A percentile compares a stretch with the other conserved stretches of the same genome.
phyloP scores from a whole-genome alignment of 1,140 invertebrate genomes.

The Scaptomyza graminum region DNA sequence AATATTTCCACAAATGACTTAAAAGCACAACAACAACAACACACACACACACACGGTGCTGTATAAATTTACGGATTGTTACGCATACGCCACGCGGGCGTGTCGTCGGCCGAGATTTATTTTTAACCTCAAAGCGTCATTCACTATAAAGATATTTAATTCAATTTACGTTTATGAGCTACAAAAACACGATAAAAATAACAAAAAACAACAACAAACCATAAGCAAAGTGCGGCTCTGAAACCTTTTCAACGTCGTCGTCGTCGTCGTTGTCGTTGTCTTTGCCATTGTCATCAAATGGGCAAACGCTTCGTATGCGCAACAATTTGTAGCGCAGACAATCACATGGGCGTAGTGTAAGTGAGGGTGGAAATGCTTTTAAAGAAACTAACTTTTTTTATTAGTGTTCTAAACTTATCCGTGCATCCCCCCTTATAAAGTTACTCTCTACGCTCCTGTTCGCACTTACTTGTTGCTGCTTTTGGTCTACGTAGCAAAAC shows the following conservation, averaged over 20 bases:
- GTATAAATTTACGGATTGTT: slow-evolving; percentile 49
- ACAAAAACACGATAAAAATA: slow-evolving; percentile 49
- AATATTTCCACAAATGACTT: slow-evolving; percentile 80
- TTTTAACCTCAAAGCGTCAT: slow-evolving; percentile 77
- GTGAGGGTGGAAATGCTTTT: no score
- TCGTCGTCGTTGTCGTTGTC: slow-evolving; percentile 28
- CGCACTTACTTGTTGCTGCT: slow-evolving; percentile 23
- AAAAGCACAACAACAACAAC: slow-evolving; percentile 51
- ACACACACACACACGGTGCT: slow-evolving; percentile 11
- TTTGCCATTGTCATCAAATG: slow-evolving; percentile 2
- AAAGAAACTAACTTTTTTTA: no score
- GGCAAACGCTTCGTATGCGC: slow-evolving; percentile 63
- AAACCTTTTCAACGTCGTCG: slow-evolving; percentile 25
- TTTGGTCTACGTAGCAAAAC: slow-evolving; percentile 13
- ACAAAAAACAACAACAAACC: slow-evolving; percentile 33
- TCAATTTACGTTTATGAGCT: slow-evolving; percentile 74
- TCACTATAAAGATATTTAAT: slow-evolving; percentile 67
- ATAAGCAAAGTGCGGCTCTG: slow-evolving; percentile 16
- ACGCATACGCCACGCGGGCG: slow-evolving; percentile 63
- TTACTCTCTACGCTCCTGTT: not conserved
- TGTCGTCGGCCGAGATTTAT: slow-evolving; percentile 61
- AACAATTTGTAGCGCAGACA: slow-evolving; percentile 57
- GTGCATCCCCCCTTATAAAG: not conserved
- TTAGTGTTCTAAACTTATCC: no score
- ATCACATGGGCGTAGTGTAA: not conserved